Conservation (phyloP, 2,888 invertebrate species). For the Onchidella celtica region DNA sequence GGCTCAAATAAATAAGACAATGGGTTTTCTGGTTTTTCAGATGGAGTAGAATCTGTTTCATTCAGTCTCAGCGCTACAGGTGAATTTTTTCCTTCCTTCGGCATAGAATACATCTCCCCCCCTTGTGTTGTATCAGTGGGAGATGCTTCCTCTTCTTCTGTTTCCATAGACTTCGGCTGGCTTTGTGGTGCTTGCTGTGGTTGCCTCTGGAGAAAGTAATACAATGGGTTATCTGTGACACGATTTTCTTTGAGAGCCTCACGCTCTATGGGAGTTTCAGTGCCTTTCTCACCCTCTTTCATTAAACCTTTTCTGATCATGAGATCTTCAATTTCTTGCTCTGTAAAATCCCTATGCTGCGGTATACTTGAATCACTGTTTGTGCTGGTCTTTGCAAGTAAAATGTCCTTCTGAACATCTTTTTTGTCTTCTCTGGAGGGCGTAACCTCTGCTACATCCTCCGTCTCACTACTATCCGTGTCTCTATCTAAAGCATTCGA, state of each 20-base stretch:
- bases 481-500: constrained; percentile 4
- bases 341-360: constrained; percentile 3
- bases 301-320: constrained; percentile 28
- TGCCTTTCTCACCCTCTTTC: neutral
- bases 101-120: no score
- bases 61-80: no score
- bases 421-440: neutral
- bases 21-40: neutral
- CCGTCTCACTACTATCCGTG: neutral
- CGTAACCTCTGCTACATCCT: neutral
- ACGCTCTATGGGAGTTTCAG: neutral
- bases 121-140: no score
- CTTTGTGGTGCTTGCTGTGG: no score
- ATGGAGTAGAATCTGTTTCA: neutral
- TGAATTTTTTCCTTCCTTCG: no score
- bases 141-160: neutral
- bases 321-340: constrained; percentile 15
- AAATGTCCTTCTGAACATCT: neutral
- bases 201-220: constrained; percentile 31
- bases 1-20: neutral
- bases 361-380: constrained; percentile 12
- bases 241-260: neutral
- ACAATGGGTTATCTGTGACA: constrained; percentile 41
- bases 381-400: neutral
- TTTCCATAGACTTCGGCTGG: constrained; percentile 16